Base-by-base conservation (phyloP, 1,140 invertebrate genomes). In the Diploscapter pachys region DNA sequence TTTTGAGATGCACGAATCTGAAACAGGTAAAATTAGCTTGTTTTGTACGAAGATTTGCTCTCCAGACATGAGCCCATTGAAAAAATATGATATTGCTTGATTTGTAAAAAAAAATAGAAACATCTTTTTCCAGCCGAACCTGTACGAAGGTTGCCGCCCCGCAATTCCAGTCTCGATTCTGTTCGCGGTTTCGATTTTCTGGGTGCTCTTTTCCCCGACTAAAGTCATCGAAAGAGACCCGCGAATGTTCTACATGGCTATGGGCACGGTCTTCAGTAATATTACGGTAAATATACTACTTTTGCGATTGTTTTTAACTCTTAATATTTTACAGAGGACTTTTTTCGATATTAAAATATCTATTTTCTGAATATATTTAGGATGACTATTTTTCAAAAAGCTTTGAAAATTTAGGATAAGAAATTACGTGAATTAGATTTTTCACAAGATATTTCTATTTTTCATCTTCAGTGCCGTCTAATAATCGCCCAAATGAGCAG, bases 401-500 rank as follows among this genome's bases (percentile, higher is more conserved):
- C 31, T 31, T 31, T 31, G 1, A 31, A 31, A 31, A 31, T 31
- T 31, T 31, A 31, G 31, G 31, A 31, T 31, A 31, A 49, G 4
- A 2, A 49, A 48, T 5, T 48, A 4, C 51, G 11, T 50, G 48
- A 49, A 48, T 52, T 11, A n/a, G 11, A 0, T 52, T 48, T 49
- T 63, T 63, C 2, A 63, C 3, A 3, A 63, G 50, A 8, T 52
- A 48, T 51, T 51, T 31, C 31, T 6, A 31, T 4, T 63, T 63
- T n/a, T 2, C 56, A 51, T 71, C 82, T 86, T 75, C 81, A 89
- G 88, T 87, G 86, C 77, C 85, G 86, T 5, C 77, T 89, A 54
- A 89, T 89, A 56, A 87, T 89, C 63, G 83, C 85, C 53, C 88
- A 89, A 83, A 89, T 89, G 88, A 88, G 87, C 68, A 83, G 81